Percentiles rank a stretch among this genome's conserved stretches.
Evolutionary conservation across 2,113 vertebrate species (phyloP).

Genomic region (Cyanistes caeruleus): DNA sequence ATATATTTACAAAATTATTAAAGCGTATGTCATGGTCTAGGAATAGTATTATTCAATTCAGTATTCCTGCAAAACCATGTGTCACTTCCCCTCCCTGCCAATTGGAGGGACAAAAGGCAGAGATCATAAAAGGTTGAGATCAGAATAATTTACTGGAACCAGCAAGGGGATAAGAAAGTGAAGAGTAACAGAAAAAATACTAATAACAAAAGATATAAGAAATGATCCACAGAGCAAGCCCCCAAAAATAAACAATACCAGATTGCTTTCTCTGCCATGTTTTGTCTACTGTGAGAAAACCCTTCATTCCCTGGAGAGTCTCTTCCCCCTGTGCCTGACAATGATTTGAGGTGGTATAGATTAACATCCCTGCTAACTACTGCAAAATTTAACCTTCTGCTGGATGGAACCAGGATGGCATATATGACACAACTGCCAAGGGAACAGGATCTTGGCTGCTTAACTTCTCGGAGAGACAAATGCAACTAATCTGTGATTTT

Average conservation of each 20-base stretch:
- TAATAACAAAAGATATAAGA: neutral
- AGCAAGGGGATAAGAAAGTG: neutral
- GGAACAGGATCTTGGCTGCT: neutral
- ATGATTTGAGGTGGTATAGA: neutral
- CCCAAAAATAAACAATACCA: neutral
- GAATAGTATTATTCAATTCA: neutral
- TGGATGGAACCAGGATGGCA: neutral
- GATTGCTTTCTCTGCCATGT: neutral
- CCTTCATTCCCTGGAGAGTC: neutral
- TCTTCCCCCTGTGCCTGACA: neutral
- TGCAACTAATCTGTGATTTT: neutral
- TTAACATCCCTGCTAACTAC: neutral
- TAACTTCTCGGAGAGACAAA: neutral
- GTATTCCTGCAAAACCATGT: accelerated
- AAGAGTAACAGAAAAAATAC: neutral
- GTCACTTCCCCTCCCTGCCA: neutral
- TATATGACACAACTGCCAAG: neutral
- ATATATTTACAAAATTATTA: neutral
- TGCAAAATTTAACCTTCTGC: neutral
- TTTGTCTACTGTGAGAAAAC: neutral
- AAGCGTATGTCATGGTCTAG: too few species aligned
- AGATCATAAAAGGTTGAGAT: neutral
- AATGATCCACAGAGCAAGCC: neutral
- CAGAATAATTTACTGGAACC: neutral
- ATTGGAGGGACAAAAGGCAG: neutral